Base-by-base conservation (phyloP, 2,797 vertebrate genomes). In the Capromys pilorides region DNA sequence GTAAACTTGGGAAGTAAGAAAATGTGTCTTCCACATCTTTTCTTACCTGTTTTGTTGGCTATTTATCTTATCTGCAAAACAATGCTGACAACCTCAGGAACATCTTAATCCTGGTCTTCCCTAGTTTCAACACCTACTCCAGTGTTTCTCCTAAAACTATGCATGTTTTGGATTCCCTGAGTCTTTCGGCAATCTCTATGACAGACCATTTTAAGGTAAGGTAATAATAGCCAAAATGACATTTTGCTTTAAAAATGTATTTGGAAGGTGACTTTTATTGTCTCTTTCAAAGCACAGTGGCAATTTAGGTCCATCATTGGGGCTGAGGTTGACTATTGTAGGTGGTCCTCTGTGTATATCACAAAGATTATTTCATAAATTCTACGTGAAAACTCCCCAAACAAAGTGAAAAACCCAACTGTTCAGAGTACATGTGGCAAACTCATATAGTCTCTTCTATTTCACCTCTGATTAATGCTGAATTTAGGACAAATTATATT, bases 301-400 rank as follows among this genome's bases (percentile, higher is more conserved):
- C 77, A 85, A 94, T 57, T 87, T 51, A 93, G 45, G 0, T 26
- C 73, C 57, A 49, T 66, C 71, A 69, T 0, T 36, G 5, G 31
- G 57, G 12, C 67, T 81, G n/a, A 87, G 28, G 31, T 21, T 95
- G 67, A 64, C 14, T 86, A 92, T 77, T 41, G 85, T 57, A 64
- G 10, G 21, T 49, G 1, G 13, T 33, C 49, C 57, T 88, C 41
- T n/a, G 51, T 16, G 4, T 78, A 51, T 88, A n/a, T 86, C 45
- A 90, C 5, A 86, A 82, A 13, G 31, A 9, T 82, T 93, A 89
- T 73, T 96, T 96, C 86, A 7, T 77, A 95, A 94, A 80, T 88
- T 90, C 39, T 88, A 81, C 39, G 49, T 77, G 75, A 18, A 66
- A 89, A 9, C 22, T 77, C 12, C 78, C 24, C 64, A 28, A 92